A percentile compares a stretch with the other conserved stretches of the same genome.
Conservation (phyloP, 2,113 vertebrate species). For the Toxotes chatareus region DNA sequence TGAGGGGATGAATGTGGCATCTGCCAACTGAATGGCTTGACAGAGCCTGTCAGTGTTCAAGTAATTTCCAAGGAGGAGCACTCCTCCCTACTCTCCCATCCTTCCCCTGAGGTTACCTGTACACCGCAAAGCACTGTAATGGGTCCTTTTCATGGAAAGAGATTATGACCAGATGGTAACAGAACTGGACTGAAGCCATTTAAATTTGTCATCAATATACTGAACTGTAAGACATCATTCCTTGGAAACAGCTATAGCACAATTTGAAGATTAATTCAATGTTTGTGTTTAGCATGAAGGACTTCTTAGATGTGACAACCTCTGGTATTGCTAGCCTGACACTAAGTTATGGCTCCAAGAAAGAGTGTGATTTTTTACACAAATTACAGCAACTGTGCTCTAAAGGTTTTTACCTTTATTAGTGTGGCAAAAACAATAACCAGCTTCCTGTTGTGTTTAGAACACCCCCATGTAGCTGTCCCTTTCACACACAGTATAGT, state of each 20-base stretch:
- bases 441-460: background rate
- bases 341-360: background rate
- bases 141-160: background rate
- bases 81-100: background rate
- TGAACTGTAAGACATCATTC: background rate
- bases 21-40: conserved; percentile 34
- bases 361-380: background rate
- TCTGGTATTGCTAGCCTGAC: background rate
- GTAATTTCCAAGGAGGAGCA: conserved; percentile 20
- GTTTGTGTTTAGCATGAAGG: background rate
- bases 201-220: background rate
- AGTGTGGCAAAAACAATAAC: background rate
- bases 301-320: background rate
- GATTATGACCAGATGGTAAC: background rate
- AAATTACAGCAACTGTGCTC: background rate
- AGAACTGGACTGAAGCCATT: background rate
- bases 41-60: conserved; percentile 24
- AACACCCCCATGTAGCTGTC: background rate
- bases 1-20: conserved; percentile 16
- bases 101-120: conserved; percentile 26
- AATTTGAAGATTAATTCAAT: background rate
- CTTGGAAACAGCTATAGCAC: background rate
- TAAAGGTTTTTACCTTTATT: background rate
- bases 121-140: background rate
- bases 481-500: background rate